phyloP scores from a whole-genome alignment of 2,888 invertebrate genomes.

The Carpatolechia fugitivella region DNA sequence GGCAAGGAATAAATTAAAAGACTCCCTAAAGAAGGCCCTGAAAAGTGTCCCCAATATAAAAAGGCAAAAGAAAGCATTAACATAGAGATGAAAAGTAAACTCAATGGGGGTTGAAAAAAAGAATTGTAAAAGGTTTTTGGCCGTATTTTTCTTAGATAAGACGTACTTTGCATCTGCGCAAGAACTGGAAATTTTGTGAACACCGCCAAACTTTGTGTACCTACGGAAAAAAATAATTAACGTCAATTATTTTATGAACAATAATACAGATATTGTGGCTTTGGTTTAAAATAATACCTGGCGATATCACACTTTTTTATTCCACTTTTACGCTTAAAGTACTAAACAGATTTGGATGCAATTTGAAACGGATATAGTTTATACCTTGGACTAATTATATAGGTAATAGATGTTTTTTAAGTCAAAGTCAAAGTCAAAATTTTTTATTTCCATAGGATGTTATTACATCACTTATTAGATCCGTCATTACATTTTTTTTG shows the following conservation, averaged over 20 bases:
- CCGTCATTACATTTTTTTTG: too few relatives aligned
- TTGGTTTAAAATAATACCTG: too few relatives aligned
- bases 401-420: too few relatives aligned
- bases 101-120: conserved; percentile 24
- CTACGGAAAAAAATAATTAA: conserved; percentile 7
- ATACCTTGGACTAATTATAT: too few relatives aligned
- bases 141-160: conserved; percentile 16
- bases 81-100: conserved; percentile 36
- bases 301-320: too few relatives aligned
- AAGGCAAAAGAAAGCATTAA: conserved; percentile 23
- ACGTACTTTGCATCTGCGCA: neutral
- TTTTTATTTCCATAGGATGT: too few relatives aligned
- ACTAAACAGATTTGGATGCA: too few relatives aligned
- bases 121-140: conserved; percentile 23
- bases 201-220: neutral
- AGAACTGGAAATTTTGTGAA: neutral
- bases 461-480: too few relatives aligned
- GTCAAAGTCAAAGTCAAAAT: too few relatives aligned
- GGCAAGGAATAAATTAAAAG: neutral
- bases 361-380: too few relatives aligned
- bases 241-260: conserved; percentile 1
- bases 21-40: neutral
- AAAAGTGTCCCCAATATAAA: conserved; percentile 7
- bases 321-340: too few relatives aligned
- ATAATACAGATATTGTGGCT: too few relatives aligned